These are phyloP conservation scores for Leptinotarsa juncta DNA, from an alignment of 2,888 invertebrate genomes.

Conservation along the genomic window DNA sequence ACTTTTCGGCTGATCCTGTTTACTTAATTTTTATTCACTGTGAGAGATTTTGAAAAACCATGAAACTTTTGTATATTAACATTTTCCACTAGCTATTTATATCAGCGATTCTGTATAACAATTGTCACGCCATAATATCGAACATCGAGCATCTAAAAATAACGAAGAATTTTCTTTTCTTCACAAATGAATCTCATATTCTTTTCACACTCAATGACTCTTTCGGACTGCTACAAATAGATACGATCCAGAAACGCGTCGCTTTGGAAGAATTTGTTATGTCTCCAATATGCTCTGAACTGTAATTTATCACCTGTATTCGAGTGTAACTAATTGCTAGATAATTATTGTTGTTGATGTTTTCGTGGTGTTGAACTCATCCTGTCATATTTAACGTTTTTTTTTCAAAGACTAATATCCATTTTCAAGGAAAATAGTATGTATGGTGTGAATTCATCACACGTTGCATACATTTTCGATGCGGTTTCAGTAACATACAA, in stretches of 20 bases:
- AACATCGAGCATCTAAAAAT: not conserved
- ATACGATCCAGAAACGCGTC: constrained; percentile 1
- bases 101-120: no score
- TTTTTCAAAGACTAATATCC: not conserved
- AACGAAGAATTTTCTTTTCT: not conserved
- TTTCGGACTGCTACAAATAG: constrained; percentile 22
- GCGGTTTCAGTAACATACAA: no score
- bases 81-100: no score
- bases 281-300: constrained; percentile 22
- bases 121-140: no score
- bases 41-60: no score
- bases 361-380: constrained; percentile 4
- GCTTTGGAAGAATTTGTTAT: constrained; percentile 23
- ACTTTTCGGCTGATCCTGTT: no score
- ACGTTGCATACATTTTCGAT: no score
- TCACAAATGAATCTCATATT: not conserved
- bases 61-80: no score
- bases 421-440: not conserved
- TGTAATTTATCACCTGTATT: constrained; percentile 24
- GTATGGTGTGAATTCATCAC: not conserved
- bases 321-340: constrained; percentile 26
- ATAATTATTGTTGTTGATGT: constrained; percentile 21
- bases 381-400: constrained; percentile 10
- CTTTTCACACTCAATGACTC: constrained; percentile 19
- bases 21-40: no score